Percentiles rank a stretch among this genome's conserved stretches.
These are phyloP conservation scores for Idaea dimidiata DNA, from an alignment of 2,888 invertebrate genomes.

Conservation along the genomic window DNA sequence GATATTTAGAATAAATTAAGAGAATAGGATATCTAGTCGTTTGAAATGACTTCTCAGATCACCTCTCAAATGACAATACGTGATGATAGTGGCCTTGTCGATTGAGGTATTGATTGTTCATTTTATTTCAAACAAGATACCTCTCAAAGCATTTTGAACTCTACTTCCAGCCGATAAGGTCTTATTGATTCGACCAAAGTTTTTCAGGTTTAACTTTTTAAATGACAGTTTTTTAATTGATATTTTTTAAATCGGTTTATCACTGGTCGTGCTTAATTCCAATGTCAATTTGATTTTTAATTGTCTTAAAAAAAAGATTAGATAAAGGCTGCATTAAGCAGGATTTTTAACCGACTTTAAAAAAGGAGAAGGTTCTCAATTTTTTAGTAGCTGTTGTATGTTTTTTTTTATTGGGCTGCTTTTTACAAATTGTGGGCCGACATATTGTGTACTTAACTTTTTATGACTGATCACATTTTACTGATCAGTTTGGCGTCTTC, in stretches of 20 bases:
- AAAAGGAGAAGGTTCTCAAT: neutral
- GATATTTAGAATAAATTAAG: no score
- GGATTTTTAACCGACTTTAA: neutral
- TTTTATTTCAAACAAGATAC: neutral
- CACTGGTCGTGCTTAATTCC: neutral
- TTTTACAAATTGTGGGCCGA: no score
- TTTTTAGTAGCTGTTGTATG: neutral
- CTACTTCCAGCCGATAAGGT: neutral
- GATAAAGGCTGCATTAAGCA: no score
- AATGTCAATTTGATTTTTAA: neutral
- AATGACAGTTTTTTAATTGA: neutral
- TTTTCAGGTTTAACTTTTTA: neutral
- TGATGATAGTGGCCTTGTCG: constrained; percentile 15
- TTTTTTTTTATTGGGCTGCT: no score
- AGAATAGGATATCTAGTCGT: no score
- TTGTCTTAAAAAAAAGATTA: neutral
- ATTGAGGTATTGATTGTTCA: constrained; percentile 6
- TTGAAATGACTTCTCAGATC: neutral
- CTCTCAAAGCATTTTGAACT: neutral
- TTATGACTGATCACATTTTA: neutral
- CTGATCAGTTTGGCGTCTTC: no score
- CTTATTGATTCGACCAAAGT: neutral
- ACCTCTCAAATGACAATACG: constrained; percentile 21
- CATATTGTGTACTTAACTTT: no score
- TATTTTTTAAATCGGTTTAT: neutral